Percentiles rank a stretch among this genome's conserved stretches.
phyloP scores from a whole-genome alignment of 1,140 invertebrate genomes.

The Lerema accius region DNA sequence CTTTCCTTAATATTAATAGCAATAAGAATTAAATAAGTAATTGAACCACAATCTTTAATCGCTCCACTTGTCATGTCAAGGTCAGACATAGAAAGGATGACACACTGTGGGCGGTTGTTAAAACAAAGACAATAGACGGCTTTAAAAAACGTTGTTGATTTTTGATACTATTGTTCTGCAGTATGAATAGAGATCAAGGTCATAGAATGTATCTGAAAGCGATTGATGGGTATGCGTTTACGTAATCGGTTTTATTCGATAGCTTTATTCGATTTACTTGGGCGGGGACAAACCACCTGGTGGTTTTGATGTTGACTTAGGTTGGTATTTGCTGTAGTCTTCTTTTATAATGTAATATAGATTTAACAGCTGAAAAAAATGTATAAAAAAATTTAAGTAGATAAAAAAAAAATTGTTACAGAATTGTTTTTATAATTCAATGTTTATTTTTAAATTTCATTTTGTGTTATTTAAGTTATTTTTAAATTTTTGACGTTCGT shows the following conservation, averaged over 20 bases:
- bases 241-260: not conserved
- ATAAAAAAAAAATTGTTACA: too few species aligned
- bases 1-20: too few species aligned
- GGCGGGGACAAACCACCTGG: not conserved
- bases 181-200: conserved; percentile 23
- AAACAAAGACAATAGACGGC: conserved; percentile 17
- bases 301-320: too few species aligned
- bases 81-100: conserved; percentile 23
- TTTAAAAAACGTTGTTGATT: not conserved
- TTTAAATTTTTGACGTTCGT: too few species aligned
- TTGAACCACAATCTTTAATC: not conserved
- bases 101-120: conserved; percentile 14
- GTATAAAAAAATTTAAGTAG: too few species aligned
- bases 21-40: conserved; percentile 12
- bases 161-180: conserved; percentile 11
- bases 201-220: conserved; percentile 18
- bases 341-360: too few species aligned
- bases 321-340: too few species aligned
- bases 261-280: not conserved
- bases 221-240: conserved; percentile 16
- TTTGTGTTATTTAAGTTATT: too few species aligned
- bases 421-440: too few species aligned
- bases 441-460: too few species aligned
- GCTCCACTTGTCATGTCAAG: conserved; percentile 27
- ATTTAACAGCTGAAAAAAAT: too few species aligned